These are phyloP conservation scores for Mylabris phalerata DNA, from an alignment of 1,140 invertebrate species.

Conservation along the genomic window DNA sequence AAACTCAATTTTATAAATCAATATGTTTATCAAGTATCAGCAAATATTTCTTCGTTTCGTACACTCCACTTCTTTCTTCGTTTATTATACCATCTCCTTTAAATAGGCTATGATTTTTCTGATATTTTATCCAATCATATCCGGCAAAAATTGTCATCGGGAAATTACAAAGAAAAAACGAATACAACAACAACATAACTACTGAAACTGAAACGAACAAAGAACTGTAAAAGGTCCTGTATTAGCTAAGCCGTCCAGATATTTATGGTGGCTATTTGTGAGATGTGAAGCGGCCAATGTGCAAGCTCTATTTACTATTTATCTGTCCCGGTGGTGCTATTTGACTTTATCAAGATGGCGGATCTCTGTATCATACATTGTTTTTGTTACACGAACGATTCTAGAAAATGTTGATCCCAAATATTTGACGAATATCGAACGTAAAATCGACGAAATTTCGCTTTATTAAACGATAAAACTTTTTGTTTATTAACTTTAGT, in stretches of 20 bases:
- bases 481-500: too few species aligned
- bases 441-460: too few species aligned
- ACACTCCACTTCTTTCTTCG: too few species aligned
- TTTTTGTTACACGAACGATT: too few species aligned
- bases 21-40: not conserved
- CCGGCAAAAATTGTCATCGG: too few species aligned
- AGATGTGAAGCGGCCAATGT: constrained; percentile 34
- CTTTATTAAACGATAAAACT: too few species aligned
- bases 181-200: constrained; percentile 6
- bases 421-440: too few species aligned
- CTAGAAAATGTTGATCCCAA: too few species aligned
- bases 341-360: constrained; percentile 39
- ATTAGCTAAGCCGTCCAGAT: constrained; percentile 27
- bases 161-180: constrained; percentile 1
- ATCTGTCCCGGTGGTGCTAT: constrained; percentile 35
- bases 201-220: constrained; percentile 7
- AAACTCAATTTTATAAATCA: constrained; percentile 5
- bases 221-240: constrained; percentile 13
- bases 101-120: not conserved
- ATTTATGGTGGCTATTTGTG: constrained; percentile 39
- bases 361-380: constrained; percentile 1
- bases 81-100: not conserved
- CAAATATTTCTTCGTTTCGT: not conserved
- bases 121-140: too few species aligned
- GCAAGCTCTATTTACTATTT: constrained; percentile 39